Evolutionary conservation across 2,113 vertebrate species (phyloP).

Genomic region (Melanocharis versteri): DNA sequence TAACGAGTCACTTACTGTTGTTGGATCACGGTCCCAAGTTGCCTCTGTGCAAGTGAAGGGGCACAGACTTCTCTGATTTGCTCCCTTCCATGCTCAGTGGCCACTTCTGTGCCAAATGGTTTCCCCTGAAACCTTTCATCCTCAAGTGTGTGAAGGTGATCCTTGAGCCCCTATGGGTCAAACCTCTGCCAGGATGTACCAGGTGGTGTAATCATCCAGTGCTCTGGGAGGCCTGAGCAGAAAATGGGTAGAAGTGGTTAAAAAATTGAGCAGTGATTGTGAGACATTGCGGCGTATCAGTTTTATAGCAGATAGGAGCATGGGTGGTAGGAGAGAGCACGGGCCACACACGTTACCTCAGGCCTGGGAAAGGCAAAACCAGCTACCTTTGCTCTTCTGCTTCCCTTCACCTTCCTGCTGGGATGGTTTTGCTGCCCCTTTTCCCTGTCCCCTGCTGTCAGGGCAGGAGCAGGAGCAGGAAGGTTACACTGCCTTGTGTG

Average conservation of each 20-base stretch:
- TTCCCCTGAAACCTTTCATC: neutral
- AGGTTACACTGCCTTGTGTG: rapidly evolving
- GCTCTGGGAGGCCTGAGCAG: neutral
- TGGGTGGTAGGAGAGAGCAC: neutral
- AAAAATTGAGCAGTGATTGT: neutral
- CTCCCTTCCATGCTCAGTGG: neutral
- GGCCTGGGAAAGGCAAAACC: neutral
- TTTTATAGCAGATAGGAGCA: neutral
- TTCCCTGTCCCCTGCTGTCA: neutral
- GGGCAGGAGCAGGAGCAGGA: neutral
- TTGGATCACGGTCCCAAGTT: neutral
- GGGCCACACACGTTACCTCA: rapidly evolving
- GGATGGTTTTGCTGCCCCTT: neutral
- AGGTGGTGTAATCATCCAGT: too few species aligned
- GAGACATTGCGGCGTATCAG: rapidly evolving
- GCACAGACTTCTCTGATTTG: neutral
- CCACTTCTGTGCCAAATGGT: neutral
- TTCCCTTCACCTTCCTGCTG: rapidly evolving
- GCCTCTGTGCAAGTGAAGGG: neutral
- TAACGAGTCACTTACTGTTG: neutral
- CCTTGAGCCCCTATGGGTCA: neutral
- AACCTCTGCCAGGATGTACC: neutral
- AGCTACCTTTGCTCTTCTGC: neutral
- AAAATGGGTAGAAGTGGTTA: neutral
- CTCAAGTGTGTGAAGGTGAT: neutral